Evolutionary conservation across 2,797 vertebrate genomes (phyloP), one percentile per base, ranked within the genome.

Genomic region (Brachyrhaphis roseni): DNA sequence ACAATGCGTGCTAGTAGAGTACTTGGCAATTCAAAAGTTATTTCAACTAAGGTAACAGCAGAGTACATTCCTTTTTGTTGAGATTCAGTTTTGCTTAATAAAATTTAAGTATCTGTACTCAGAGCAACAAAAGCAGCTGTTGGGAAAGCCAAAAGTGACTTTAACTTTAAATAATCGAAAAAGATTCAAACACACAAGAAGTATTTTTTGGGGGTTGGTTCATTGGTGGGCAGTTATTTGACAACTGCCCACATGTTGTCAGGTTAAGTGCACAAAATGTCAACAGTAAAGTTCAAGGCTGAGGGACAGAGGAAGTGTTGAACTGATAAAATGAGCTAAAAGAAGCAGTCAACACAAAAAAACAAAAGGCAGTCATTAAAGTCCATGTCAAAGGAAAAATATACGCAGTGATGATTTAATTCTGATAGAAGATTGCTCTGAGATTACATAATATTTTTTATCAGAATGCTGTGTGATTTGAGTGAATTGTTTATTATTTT

Each of bases 261-360:
- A 80, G 71, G 78, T 34, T 64, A 73, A 26, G 16, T 13, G 34
- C 57, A 49, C 12, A 26, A 47, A 51, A 59, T n/a, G 62, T 34
- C 80, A 75, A 3, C 82, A 74, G 57, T 83, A 87, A 88, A 86
- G 90, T 84, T 91, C 93, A 94, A 89, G 91, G 93, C 85, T 71
- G 53, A 75, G 49, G 41, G 34, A 43, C 71, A 82, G 75, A 1
- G 28, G 80, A 87, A 79, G 66, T 55, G 72, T 77, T 49, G 47
- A 83, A 55, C 62, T 78, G 86, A 92, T 91, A 79, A 80, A 51
- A 77, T 10, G 53, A 76, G 8, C 6, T 64, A 75, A 76, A 88
- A 84, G 59, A 84, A 70, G 51, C 66, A 51, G 20, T 28, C 6
- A n/a, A 70, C 34, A 51, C 26, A 68, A n/a, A 7, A 20, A 18